These are phyloP conservation scores for Philypnodon macrostomus DNA, from an alignment of 2,797 vertebrate species.

Conservation along the genomic window DNA sequence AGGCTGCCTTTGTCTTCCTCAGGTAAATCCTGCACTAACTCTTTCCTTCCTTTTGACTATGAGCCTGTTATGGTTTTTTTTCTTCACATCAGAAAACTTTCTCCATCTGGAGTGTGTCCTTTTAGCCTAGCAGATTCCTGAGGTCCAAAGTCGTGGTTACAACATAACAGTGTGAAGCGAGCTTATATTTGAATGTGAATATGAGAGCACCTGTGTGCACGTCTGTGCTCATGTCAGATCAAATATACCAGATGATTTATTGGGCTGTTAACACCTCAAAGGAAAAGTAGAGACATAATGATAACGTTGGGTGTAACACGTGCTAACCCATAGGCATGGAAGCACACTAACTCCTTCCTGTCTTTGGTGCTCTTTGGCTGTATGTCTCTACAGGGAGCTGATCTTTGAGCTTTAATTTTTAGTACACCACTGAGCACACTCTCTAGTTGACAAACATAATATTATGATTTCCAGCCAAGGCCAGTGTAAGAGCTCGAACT, in stretches of 20 bases:
- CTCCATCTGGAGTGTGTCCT: constrained; percentile 64
- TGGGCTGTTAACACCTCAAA: constrained; percentile 15
- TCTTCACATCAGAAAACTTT: constrained; percentile 41
- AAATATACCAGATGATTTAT: constrained; percentile 53
- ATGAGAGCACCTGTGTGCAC: constrained; percentile 41
- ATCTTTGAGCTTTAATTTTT: constrained; percentile 69
- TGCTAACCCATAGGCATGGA: constrained; percentile 6
- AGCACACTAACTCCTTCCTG: constrained; percentile 29
- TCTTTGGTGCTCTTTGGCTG: constrained; percentile 35
- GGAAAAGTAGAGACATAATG: constrained; percentile 13
- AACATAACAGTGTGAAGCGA: constrained; percentile 42
- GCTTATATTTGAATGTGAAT: constrained; percentile 57
- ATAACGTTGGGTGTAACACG: constrained; percentile 10
- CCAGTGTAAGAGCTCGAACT: constrained; percentile 40
- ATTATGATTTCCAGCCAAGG: constrained; percentile 71
- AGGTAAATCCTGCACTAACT: constrained; percentile 34
- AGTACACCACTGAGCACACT: constrained; percentile 57
- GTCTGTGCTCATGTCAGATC: constrained; percentile 42
- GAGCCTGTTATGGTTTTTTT: constrained; percentile 26
- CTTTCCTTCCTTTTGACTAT: constrained; percentile 17
- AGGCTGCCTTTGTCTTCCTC: constrained; percentile 31
- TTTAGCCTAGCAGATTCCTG: constrained; percentile 48
- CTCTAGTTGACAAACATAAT: constrained; percentile 76
- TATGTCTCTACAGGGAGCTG: constrained; percentile 53
- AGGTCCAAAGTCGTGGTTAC: constrained; percentile 40